A percentile compares a stretch with the other conserved stretches of the same genome.
Conservation (phyloP, 1,140 invertebrate genomes). For the Halesus radiatus region DNA sequence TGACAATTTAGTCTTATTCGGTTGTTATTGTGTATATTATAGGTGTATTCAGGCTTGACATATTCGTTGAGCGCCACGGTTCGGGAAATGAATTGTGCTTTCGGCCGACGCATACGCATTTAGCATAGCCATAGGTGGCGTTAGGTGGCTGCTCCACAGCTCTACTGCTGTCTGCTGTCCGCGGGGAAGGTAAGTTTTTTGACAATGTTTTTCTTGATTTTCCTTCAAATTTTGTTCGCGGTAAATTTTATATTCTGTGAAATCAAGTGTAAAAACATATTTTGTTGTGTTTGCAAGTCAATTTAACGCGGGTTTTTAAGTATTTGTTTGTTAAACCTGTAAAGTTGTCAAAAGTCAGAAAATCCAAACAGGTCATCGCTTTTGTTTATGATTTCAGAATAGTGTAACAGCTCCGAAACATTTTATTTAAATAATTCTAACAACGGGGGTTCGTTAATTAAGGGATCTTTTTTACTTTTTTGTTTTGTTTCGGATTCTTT, state of each 20-base stretch:
- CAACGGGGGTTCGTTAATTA: background rate
- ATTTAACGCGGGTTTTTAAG: constrained; percentile 21
- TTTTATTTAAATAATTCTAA: constrained; percentile 12
- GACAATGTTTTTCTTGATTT: constrained; percentile 49
- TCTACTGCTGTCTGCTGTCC: constrained; percentile 54
- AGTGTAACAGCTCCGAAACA: constrained; percentile 14
- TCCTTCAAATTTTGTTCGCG: constrained; percentile 37
- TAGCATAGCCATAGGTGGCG: constrained; percentile 70
- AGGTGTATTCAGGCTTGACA: constrained; percentile 70
- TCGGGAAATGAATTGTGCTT: constrained; percentile 72
- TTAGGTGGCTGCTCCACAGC: constrained; percentile 64
- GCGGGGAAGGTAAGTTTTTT: constrained; percentile 64
- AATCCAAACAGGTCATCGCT: constrained; percentile 56
- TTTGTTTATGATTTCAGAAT: constrained; percentile 65
- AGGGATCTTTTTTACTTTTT: background rate
- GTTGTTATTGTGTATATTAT: constrained; percentile 65
- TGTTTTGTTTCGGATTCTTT: background rate
- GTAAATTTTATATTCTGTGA: constrained; percentile 55
- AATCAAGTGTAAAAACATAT: constrained; percentile 20
- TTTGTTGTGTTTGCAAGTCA: background rate
- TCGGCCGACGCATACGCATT: constrained; percentile 68
- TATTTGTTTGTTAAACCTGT: constrained; percentile 39
- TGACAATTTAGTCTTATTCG: constrained; percentile 60
- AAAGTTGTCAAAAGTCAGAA: constrained; percentile 46
- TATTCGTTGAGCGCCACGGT: constrained; percentile 70